Base-by-base conservation (phyloP, 2,797 vertebrate species). In the Falco rusticolus region DNA sequence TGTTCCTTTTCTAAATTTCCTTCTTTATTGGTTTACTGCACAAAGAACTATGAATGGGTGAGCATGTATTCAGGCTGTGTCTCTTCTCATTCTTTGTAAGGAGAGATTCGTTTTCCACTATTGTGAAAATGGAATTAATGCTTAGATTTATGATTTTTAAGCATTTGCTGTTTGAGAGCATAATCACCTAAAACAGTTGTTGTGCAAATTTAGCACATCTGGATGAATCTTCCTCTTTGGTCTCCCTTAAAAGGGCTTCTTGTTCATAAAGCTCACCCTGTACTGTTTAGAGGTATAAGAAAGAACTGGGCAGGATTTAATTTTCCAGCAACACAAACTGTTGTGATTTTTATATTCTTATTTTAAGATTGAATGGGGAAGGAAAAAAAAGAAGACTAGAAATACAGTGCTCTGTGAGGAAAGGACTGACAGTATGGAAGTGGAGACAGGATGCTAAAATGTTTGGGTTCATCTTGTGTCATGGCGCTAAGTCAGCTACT, bases 81-180 rank as follows among this genome's bases (percentile, higher is more conserved):
- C 57, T 96, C 89, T 69, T 95, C 93, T 90, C 33, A 6, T 61
- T 87, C 84, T 94, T 84, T 79, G 15, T 48, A 77, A 85, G 81
- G 34, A 87, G 71, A 96, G 48, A 90, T 82, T 92, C 5, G 79
- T 93, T 75, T 86, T 82, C 65, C 5, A 5, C 80, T 89, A 87
- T 34, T 93, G 75, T 90, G 75, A 51, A 94, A 96, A 33, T 43
- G 51, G 87, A 97, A 93, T 96, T 92, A 96, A 95, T 96, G 96
- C 71, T 53, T 72, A 80, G 80, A 22, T 93, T 97, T 96, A 89
- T 93, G 78, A 71, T 61, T 83, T 95, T 93, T 92, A 93, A 95
- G 34, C 66, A 51, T 96, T 96, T 89, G 76, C 80, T 94, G 78
- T 80, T 94, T 93, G 94, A 93, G 86, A 95, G 33, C 16, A 75